Base-by-base conservation (phyloP, 2,888 invertebrate species). In the Leucophenga maculata region DNA sequence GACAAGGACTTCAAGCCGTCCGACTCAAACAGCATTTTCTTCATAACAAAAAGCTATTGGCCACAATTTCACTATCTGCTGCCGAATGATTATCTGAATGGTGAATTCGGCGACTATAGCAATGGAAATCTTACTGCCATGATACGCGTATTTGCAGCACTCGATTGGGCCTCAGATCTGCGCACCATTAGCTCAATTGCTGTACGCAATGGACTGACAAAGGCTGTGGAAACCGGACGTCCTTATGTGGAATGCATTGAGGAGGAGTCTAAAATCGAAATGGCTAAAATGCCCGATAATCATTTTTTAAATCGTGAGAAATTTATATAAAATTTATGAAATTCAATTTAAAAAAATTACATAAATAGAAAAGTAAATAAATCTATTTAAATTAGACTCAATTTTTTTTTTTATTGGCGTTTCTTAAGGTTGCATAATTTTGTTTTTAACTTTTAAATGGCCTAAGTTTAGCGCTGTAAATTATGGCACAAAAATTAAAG, bases 81-180 rank as follows among this genome's bases (percentile, higher is more conserved):
- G 22, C 94, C 95, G 0, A 92, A 92, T 89, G 95, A 96, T 82
- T 95, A 94, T 88, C 94, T 94, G 82, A 92, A 92, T n/a, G 93
- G 94, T 9, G 95, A 96, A 87, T 95, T 91, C 75, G 95, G 95
- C 2, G 91, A 91, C 57, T 95, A 95, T 79, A 92, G 92, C 6
- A 71, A 82, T 0, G 95, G 93, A 6, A 92, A 91, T 70, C 91
- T 91, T 0, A 92, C 93, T 0, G 90, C 91, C 0, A 91, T 93
- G 78, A 93, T 95, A 65, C 90, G 93, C 55, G 90, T 94, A 0
- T 93, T 91, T 86, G 92, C 93, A 0, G 93, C 93, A 0, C 84
- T 95, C 8, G 94, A 93, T 0, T 86, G 92, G 69, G 93, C 93
- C 1, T 89, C 90, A 0, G 89, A 92, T 39, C 86, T 95, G 64